Base-by-base conservation (phyloP, 1,140 invertebrate genomes). In the Neodiprion pinetum region DNA sequence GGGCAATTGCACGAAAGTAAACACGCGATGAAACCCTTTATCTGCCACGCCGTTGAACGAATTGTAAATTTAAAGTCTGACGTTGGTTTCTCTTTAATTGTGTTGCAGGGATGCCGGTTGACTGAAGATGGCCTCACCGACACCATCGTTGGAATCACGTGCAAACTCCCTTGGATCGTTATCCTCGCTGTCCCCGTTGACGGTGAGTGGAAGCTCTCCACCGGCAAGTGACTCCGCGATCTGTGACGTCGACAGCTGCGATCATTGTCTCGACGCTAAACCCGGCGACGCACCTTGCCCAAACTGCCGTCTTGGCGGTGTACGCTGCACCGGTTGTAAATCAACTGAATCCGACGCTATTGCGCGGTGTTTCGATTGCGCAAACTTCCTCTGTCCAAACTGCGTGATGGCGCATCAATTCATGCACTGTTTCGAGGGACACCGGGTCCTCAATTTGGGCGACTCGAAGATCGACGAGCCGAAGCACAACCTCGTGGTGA, bases 401-500 rank as follows among this genome's bases (percentile, higher is more conserved):
- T 99, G 98, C 92, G 96, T 97, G 79, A 98, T 98, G 93, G 97
- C 97, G 66, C 98, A 99, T 87, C 96, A 98, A 87, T 98, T 96
- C 86, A 99, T 99, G 97, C 96, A 98, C 86, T 98, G 97, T 86
- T 99, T 99, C 89, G 97, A 98, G 86, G 97, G 97, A 49, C 98
- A 99, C 88, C 93, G 96, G 17, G 95, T 98, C 14, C 90, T 95
- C 65, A 94, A 93, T 75, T 90, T 97, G 78, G 90, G 89, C n/a
- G 94, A 95, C 68, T 85, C 92, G 70, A 91, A 90, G 75, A 81
- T 90, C 67, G 89, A 90, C 68, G n/a, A 70, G 67, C 40, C 74
- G 72, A 77, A 73, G 53, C 78, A 72, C 74, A 82, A 73, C 67
- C 70, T 83, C 3, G 75, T 81, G 9, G 76, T 76, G 40, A 76